Base-by-base conservation (phyloP, 2,113 vertebrate genomes). In the Catharus fuscescens region DNA sequence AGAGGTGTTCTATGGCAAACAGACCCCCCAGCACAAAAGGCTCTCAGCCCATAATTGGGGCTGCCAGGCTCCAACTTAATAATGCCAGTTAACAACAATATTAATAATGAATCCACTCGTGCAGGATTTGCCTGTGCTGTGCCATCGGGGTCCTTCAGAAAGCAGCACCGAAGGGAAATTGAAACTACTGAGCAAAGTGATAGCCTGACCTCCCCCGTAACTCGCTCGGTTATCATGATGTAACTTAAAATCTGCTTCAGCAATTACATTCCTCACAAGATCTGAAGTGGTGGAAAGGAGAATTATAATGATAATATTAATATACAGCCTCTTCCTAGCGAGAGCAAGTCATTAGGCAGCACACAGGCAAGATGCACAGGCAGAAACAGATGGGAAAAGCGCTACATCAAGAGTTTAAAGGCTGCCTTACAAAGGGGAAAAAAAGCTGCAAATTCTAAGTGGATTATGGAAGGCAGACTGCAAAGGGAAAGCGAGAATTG, bases 201-300 rank as follows among this genome's bases (percentile, higher is more conserved):
- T 38, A 90, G 84, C 40, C 73, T 54, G 71, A 89, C 95, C 95
- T 94, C 93, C 96, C 92, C 93, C 9, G 38, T 84, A 92, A 96
- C 92, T 95, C 26, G 38, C 92, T 85, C 34, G 3, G 80, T 74
- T 96, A 89, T 94, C 95, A 47, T 2, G 84, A 67, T 67, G 95
- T 70, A 95, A 94, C 96, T 94, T 29, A 50, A 92, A 96, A 95
- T 93, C 93, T 94, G 95, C 93, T 96, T 85, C 40, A 89, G 95
- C 96, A 95, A 96, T 96, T 96, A 96, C 73, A 74, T 78, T 91
- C 78, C 93, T 95, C 92, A 3, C 93, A 89, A 96, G 96, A 95
- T 95, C 95, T 96, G 93, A 96, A 91, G 93, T 23, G 92, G 44
- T 48, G 84, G 92, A 78, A 87, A 90, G 90, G 88, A 87, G 95